Percentiles rank a stretch among this genome's conserved stretches.
Conservation (phyloP, 2,888 invertebrate genomes). For the Ramazzottius varieornatus region DNA sequence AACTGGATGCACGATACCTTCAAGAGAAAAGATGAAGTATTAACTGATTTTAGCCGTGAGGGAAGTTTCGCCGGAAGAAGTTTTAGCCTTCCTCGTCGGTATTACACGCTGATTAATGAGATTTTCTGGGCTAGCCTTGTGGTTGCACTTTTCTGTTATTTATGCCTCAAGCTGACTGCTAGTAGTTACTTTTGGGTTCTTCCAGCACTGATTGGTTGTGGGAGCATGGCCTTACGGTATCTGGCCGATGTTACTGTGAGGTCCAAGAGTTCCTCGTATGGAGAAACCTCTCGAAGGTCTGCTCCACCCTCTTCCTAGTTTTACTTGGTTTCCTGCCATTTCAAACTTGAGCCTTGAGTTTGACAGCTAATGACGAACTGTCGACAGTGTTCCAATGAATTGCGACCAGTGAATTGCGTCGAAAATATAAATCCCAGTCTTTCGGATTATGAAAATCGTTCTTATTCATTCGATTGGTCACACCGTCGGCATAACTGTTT, state of each 20-base stretch:
- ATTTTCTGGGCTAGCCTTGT: conserved; percentile 17
- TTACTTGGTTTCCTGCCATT: too few species aligned
- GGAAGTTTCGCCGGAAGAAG: conserved; percentile 14
- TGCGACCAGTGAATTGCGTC: too few species aligned
- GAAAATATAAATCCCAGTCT: too few species aligned
- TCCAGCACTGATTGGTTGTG: background rate
- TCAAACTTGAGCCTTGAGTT: too few species aligned
- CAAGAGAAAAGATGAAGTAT: conserved; percentile 21
- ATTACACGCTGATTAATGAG: conserved; percentile 16
- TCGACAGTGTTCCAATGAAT: too few species aligned
- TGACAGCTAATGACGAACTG: too few species aligned
- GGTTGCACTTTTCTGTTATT: background rate
- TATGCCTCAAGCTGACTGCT: background rate
- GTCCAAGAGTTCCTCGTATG: background rate
- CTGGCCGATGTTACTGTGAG: background rate
- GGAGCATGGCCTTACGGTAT: background rate
- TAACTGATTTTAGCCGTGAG: conserved; percentile 19
- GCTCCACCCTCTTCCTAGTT: too few species aligned
- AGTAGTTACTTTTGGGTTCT: background rate
- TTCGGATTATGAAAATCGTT: too few species aligned
- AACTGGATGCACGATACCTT: conserved; percentile 57
- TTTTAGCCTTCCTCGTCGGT: conserved; percentile 13
- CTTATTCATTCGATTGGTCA: too few species aligned
- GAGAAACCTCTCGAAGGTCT: background rate
- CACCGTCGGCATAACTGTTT: too few species aligned